These are phyloP conservation scores for Cervus canadensis DNA, from an alignment of 2,113 vertebrate species.

Conservation along the genomic window DNA sequence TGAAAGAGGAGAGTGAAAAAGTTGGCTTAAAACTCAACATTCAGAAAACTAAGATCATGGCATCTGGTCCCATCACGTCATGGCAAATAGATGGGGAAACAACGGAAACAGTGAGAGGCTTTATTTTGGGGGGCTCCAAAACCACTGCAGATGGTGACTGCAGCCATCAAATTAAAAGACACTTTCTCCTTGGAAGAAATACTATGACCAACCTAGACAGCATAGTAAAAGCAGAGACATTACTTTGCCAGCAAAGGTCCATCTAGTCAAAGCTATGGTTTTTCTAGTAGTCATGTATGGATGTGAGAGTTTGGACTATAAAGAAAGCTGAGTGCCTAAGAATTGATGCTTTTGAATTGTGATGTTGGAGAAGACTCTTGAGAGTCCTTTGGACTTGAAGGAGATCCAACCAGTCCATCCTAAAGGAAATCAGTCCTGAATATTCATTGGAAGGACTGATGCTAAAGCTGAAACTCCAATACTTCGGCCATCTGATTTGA, in stretches of 20 bases:
- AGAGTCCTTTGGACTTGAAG: background rate
- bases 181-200: background rate
- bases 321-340: background rate
- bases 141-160: background rate
- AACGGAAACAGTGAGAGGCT: background rate
- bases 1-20: background rate
- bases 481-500: background rate
- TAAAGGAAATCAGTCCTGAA: background rate
- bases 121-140: background rate
- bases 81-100: background rate
- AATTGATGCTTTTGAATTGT: background rate
- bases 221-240: background rate
- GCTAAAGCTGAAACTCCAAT: background rate
- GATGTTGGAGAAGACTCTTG: background rate
- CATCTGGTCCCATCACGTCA: background rate
- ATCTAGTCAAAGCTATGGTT: background rate
- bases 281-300: background rate
- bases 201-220: background rate
- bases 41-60: background rate
- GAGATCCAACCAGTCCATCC: background rate
- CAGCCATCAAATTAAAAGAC: background rate
- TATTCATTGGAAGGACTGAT: background rate
- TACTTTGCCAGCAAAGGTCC: background rate
- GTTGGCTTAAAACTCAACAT: background rate
- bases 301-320: background rate